Evolutionary conservation across 2,113 vertebrate genomes (phyloP), one percentile per base, ranked within the genome.

Genomic region (Solea solea): DNA sequence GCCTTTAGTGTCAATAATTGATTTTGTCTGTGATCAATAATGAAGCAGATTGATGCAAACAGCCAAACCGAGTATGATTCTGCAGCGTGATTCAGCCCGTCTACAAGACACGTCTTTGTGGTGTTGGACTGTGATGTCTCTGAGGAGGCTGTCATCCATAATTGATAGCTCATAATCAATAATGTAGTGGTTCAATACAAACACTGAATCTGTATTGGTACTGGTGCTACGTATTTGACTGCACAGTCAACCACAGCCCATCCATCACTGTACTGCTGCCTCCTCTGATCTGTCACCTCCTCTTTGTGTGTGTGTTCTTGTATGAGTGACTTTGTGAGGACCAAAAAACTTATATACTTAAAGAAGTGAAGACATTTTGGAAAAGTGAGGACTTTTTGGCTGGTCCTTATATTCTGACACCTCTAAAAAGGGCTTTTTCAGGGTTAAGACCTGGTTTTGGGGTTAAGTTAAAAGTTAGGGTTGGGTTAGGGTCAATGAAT

Each of bases 121-220:
- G 56, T 70, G 67, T 81, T 84, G 79, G 83, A 78, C 86, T 81
- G 74, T 41, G 57, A 73, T 72, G 80, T 70, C 72, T 82, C 68
- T 74, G 78, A 85, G 86, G 78, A 78, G 72, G 72, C 81, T 69
- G 63, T 25, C 59, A 90, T 91, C 64, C 65, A 91, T 92, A 83
- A 91, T 91, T 82, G 78, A 91, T 90, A 64, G 54, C 54, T 76
- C 67, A 64, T 74, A 80, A 89, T 91, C 86, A 90, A 90, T 91
- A 91, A 92, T 91, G 86, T 83, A 90, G 72, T 54, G 65, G 84
- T 90, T 91, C 78, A 90, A 90, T 90, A 91, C 81, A 86, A 90
- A 88, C 83, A 80, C 82, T 55, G 74, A 80, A 75, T 85, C 78
- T 80, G 67, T 86, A 82, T 89, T 87, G 84, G 88, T 78, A 82